phyloP scores from a whole-genome alignment of 2,888 invertebrate species.

The Meghimatium bilineatum region DNA sequence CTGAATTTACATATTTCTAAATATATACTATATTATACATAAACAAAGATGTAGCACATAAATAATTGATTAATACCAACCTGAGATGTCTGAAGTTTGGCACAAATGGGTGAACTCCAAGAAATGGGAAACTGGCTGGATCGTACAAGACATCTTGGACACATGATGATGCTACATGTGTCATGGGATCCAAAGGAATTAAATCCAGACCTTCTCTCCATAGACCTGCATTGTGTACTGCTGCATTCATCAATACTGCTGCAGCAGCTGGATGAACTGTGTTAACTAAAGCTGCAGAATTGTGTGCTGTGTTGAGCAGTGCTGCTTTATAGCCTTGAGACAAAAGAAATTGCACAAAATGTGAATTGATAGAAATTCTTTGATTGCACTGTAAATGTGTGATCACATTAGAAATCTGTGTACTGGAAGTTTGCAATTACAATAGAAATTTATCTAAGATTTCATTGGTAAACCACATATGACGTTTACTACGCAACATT shows the following conservation, averaged over 20 bases:
- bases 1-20: no score
- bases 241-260: constrained; percentile 52
- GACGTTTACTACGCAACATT: no score
- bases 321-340: constrained; percentile 38
- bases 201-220: constrained; percentile 37
- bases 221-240: constrained; percentile 50
- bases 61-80: no score
- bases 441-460: no score
- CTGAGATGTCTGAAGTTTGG: constrained; percentile 61
- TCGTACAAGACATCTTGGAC: constrained; percentile 57
- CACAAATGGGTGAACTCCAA: constrained; percentile 54
- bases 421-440: no score
- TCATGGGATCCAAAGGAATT: constrained; percentile 48
- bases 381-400: no score
- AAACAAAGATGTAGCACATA: no score
- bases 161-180: constrained; percentile 51
- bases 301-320: constrained; percentile 30
- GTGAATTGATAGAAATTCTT: no score
- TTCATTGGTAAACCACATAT: no score
- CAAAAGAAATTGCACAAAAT: background rate
- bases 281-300: constrained; percentile 31
- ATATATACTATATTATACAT: no score
- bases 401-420: no score
- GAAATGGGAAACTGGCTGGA: constrained; percentile 56
- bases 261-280: constrained; percentile 44